Conservation (phyloP, 2,888 invertebrate species). For the Caenorhabditis sp. region DNA sequence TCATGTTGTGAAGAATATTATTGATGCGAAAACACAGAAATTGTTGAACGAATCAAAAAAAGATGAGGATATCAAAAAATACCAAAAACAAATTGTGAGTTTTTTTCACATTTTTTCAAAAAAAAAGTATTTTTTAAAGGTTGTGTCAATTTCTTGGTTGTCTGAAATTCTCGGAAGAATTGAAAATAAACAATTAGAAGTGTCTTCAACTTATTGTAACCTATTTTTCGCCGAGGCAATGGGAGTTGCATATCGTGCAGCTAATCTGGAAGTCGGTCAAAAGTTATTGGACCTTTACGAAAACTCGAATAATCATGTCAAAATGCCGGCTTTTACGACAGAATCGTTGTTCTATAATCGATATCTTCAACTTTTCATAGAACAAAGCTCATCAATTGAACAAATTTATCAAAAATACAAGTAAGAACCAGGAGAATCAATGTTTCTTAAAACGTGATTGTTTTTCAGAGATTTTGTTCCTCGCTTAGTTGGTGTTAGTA, state of each 20-base stretch:
- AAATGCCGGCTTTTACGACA: slow-evolving; percentile 52
- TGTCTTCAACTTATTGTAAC: slow-evolving; percentile 23
- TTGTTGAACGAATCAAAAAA: slow-evolving; percentile 1
- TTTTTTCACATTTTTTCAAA: background rate
- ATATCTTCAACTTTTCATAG: slow-evolving; percentile 49
- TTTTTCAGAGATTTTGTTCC: slow-evolving; percentile 49
- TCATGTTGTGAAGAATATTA: slow-evolving; percentile 30
- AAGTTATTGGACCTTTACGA: slow-evolving; percentile 52
- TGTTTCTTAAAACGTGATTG: background rate
- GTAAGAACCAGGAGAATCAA: background rate
- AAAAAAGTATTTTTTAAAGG: slow-evolving; percentile 7
- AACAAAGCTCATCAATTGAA: slow-evolving; percentile 35
- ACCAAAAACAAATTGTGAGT: slow-evolving; percentile 21
- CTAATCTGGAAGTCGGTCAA: slow-evolving; percentile 53
- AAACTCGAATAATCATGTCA: slow-evolving; percentile 52
- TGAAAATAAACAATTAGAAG: slow-evolving; percentile 18
- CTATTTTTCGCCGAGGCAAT: slow-evolving; percentile 51
- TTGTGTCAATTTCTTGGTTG: slow-evolving; percentile 43
- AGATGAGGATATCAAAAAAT: slow-evolving; percentile 11
- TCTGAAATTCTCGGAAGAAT: slow-evolving; percentile 48
- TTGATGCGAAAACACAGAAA: slow-evolving; percentile 13
- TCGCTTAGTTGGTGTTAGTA: slow-evolving; percentile 54
- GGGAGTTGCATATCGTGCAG: slow-evolving; percentile 33
- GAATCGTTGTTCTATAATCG: slow-evolving; percentile 54
- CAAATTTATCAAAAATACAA: slow-evolving; percentile 51